Conservation (phyloP, 2,888 invertebrate genomes). For the Diarsia rubi region DNA sequence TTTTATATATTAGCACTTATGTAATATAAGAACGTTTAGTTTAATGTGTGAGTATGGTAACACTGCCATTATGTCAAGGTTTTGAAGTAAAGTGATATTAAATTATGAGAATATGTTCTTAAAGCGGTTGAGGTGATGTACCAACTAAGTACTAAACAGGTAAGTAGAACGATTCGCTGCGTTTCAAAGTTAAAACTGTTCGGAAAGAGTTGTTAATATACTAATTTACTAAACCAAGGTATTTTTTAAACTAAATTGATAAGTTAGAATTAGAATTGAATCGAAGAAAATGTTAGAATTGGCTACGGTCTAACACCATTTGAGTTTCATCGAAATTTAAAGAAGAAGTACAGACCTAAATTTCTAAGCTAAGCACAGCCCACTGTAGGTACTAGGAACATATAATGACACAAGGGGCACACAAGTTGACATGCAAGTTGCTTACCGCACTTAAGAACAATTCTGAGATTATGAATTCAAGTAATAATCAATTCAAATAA, state of each 20-base stretch:
- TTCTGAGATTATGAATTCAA: neutral
- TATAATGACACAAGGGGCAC: too few relatives aligned
- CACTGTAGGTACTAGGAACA: too few relatives aligned
- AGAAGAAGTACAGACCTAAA: too few relatives aligned
- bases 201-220: neutral
- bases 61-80: conserved; percentile 52
- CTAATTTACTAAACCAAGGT: too few relatives aligned
- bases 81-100: conserved; percentile 33
- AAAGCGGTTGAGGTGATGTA: conserved; percentile 3
- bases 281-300: too few relatives aligned
- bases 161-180: neutral
- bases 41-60: conserved; percentile 11
- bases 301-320: too few relatives aligned
- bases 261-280: too few relatives aligned
- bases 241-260: neutral
- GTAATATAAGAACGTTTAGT: conserved; percentile 38
- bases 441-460: too few relatives aligned
- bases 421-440: too few relatives aligned
- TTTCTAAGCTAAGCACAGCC: too few relatives aligned
- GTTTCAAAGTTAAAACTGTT: neutral
- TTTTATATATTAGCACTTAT: conserved; percentile 53
- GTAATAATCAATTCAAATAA: neutral
- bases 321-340: too few relatives aligned
- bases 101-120: conserved; percentile 33
- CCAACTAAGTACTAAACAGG: neutral